Percentiles rank a stretch among this genome's conserved stretches.
Evolutionary conservation across 1,140 invertebrate species (phyloP).

Genomic region (Copidosoma floridanum): DNA sequence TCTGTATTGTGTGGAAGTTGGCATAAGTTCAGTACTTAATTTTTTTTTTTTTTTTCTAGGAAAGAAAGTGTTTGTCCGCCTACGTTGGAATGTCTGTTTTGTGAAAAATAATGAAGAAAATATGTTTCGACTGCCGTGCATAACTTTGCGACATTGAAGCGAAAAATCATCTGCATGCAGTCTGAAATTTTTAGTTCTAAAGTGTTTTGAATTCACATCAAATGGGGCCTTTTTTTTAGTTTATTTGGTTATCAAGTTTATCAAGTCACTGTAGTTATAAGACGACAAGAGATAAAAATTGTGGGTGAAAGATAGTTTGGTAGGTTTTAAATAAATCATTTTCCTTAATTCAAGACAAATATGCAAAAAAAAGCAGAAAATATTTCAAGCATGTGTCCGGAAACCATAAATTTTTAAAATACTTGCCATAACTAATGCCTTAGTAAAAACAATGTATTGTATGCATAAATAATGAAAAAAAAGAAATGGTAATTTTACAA

Average conservation of each 20-base stretch:
- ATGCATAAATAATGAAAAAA: conserved; percentile 39
- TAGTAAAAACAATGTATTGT: conserved; percentile 43
- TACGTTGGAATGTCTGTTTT: conserved; percentile 14
- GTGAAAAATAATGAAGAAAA: conserved; percentile 7
- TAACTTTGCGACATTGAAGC: conserved; percentile 16
- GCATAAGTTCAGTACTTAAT: conserved; percentile 9
- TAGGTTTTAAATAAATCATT: too few relatives aligned
- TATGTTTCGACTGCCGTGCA: not conserved
- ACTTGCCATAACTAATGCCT: conserved; percentile 49
- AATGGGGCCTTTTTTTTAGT: too few relatives aligned
- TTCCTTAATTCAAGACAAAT: too few relatives aligned
- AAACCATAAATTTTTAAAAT: conserved; percentile 33
- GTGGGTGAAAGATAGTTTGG: too few relatives aligned
- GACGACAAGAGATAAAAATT: too few relatives aligned
- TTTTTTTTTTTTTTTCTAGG: conserved; percentile 24
- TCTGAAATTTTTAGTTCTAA: too few relatives aligned
- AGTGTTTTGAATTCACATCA: too few relatives aligned
- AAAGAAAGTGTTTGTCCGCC: conserved; percentile 5
- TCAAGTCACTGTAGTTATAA: too few relatives aligned
- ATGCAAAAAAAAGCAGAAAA: too few relatives aligned
- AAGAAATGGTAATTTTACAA: conserved; percentile 30
- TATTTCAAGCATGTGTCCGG: conserved; percentile 27
- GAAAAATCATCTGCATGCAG: too few relatives aligned
- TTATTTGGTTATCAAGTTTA: too few relatives aligned
- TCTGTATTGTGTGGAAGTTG: conserved; percentile 19